phyloP scores from a whole-genome alignment of 35 echinoderm and acorn worm genomes.

The Apostichopus japonicus region DNA sequence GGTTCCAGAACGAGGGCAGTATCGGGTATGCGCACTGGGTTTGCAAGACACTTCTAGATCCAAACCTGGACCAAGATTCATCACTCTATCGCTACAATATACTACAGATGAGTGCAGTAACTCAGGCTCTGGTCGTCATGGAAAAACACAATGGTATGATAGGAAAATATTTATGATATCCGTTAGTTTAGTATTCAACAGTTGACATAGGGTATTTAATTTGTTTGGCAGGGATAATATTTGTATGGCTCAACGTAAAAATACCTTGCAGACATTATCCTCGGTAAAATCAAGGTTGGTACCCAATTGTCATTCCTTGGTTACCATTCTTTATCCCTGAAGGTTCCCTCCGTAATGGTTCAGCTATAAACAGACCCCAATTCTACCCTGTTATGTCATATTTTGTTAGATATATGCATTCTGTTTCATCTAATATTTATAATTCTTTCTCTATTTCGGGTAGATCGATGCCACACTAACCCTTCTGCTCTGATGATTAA shows the following conservation, averaged over 20 bases:
- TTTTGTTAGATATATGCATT: no score
- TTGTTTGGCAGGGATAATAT: no score
- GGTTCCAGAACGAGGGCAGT: conserved; percentile 67
- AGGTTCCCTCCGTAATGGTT: no score
- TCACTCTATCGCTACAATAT: conserved; percentile 78
- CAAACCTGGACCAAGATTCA: conserved; percentile 69
- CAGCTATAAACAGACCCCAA: no score
- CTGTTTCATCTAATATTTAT: background rate
- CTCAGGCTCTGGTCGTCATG: conserved; percentile 67
- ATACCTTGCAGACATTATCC: no score
- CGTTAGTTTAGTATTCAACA: no score
- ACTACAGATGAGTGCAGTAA: conserved; percentile 81
- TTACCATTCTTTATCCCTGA: no score
- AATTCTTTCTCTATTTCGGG: conserved; percentile 2
- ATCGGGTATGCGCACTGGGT: conserved; percentile 93
- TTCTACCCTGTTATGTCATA: no score
- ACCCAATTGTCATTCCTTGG: no score
- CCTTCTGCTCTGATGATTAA: conserved; percentile 71
- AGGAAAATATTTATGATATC: background rate
- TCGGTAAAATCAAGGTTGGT: no score
- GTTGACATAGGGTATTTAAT: no score
- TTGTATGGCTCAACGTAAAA: no score
- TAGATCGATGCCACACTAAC: conserved; percentile 69
- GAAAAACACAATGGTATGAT: conserved; percentile 82
- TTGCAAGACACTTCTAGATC: conserved; percentile 74